These are phyloP conservation scores for Holacanthus passer DNA, from an alignment of 2,113 vertebrate species.

Conservation along the genomic window DNA sequence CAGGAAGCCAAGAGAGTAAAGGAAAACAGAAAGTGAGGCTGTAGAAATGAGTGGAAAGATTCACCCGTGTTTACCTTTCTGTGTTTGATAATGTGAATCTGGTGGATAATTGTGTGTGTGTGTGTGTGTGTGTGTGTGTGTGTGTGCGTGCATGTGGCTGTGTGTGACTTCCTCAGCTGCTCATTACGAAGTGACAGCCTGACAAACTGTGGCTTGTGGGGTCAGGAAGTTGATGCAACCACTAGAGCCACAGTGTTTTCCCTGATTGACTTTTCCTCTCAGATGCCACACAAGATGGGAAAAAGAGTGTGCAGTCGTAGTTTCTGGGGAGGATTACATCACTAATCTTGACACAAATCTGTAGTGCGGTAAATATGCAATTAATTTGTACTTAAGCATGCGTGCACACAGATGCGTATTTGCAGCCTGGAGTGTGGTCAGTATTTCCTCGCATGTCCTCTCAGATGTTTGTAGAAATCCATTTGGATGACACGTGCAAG, in stretches of 20 bases:
- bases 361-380: neutral
- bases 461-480: conserved; percentile 19
- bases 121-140: conserved; percentile 23
- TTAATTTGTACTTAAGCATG: neutral
- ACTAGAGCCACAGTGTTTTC: conserved; percentile 64
- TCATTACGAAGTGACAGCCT: conserved; percentile 74
- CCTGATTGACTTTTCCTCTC: conserved; percentile 71
- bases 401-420: neutral
- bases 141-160: conserved; percentile 18
- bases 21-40: neutral
- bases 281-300: conserved; percentile 53
- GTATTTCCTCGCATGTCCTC: neutral
- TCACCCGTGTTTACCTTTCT: neutral
- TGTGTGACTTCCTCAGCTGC: conserved; percentile 68
- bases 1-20: conserved; percentile 10
- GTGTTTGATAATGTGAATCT: conserved; percentile 29
- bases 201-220: conserved; percentile 74
- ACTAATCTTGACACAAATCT: conserved; percentile 7
- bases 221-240: too few relatives aligned
- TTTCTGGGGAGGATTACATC: conserved; percentile 51
- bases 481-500: conserved; percentile 30
- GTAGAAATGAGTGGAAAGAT: conserved; percentile 8
- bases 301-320: conserved; percentile 4
- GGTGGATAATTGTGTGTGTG: conserved; percentile 15
- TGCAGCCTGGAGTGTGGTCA: neutral